A percentile compares a stretch with the other conserved stretches of the same genome.
These are phyloP conservation scores for Hydractinia echinata DNA, from an alignment of 30 jellyfish, hydroid and myxozoan species.

Conservation along the genomic window DNA sequence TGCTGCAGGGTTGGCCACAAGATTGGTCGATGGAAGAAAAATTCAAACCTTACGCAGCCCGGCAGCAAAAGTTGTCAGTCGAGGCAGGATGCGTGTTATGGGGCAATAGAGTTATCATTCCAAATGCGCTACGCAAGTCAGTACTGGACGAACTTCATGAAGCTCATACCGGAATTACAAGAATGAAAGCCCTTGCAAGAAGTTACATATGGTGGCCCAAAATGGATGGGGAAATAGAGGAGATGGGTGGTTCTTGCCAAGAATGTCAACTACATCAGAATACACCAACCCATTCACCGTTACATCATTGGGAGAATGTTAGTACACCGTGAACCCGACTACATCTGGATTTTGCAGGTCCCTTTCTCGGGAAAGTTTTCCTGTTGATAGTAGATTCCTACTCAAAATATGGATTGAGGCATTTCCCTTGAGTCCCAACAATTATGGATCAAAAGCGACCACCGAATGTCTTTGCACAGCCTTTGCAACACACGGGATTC, in stretches of 20 bases:
- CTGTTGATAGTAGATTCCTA: slow-evolving; percentile 33
- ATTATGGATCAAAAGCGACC: slow-evolving; percentile 24
- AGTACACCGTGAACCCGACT: slow-evolving; percentile 24
- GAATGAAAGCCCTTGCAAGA: slow-evolving; percentile 7
- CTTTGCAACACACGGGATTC: slow-evolving; percentile 22
- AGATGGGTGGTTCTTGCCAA: not conserved
- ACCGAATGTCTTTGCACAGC: slow-evolving; percentile 8
- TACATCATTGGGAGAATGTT: not conserved
- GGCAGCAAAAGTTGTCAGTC: not conserved
- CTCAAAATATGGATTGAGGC: slow-evolving; percentile 47
- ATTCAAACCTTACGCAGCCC: not conserved
- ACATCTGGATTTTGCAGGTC: slow-evolving; percentile 37
- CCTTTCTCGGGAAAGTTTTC: slow-evolving; percentile 30
- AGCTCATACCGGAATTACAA: not conserved
- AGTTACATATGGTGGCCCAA: slow-evolving; percentile 18
- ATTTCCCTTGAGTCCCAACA: slow-evolving; percentile 15
- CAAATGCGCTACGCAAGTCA: not conserved
- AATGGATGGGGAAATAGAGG: slow-evolving; percentile 2
- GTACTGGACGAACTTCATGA: not conserved
- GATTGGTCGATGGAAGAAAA: too few species aligned
- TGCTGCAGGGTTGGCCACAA: slow-evolving; percentile 28
- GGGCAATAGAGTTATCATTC: not conserved
- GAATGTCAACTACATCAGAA: slow-evolving; percentile 1
- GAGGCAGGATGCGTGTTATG: slow-evolving; percentile 10
- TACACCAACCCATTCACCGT: not conserved